These are phyloP conservation scores for Nebria salina DNA, from an alignment of 2,888 invertebrate genomes.

Conservation along the genomic window DNA sequence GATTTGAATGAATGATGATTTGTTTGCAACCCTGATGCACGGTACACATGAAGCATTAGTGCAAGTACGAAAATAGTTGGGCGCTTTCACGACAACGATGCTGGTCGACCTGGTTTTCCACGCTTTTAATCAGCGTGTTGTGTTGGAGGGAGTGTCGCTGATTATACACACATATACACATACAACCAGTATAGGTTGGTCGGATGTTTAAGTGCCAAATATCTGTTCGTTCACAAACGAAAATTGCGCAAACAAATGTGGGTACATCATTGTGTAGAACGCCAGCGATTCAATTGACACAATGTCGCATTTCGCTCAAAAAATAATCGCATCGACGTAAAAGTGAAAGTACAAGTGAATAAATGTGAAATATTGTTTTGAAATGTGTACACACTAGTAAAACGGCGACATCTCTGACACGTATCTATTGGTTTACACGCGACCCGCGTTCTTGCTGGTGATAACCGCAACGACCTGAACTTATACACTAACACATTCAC, in stretches of 20 bases:
- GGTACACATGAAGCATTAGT: no score
- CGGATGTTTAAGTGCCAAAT: conserved; percentile 13
- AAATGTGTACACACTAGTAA: not conserved
- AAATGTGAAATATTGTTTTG: no score
- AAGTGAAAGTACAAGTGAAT: no score
- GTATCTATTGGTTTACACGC: not conserved
- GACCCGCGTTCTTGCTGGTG: not conserved
- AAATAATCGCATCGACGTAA: no score
- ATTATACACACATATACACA: not conserved
- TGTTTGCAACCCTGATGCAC: no score
- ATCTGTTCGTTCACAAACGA: not conserved
- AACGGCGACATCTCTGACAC: not conserved
- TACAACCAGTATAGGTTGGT: not conserved
- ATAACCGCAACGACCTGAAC: not conserved
- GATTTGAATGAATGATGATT: no score
- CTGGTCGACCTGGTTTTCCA: conserved; percentile 27
- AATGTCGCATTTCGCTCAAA: no score
- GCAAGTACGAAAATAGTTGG: no score
- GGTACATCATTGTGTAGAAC: not conserved
- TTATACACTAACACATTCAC: not conserved
- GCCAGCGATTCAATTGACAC: not conserved
- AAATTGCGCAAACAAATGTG: not conserved
- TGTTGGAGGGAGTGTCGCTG: not conserved
- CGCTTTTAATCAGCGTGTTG: not conserved
- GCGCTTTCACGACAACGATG: conserved; percentile 36